Percentiles rank a stretch among this genome's conserved stretches.
phyloP scores from a whole-genome alignment of 2,888 invertebrate genomes.

The Globia sparganii region DNA sequence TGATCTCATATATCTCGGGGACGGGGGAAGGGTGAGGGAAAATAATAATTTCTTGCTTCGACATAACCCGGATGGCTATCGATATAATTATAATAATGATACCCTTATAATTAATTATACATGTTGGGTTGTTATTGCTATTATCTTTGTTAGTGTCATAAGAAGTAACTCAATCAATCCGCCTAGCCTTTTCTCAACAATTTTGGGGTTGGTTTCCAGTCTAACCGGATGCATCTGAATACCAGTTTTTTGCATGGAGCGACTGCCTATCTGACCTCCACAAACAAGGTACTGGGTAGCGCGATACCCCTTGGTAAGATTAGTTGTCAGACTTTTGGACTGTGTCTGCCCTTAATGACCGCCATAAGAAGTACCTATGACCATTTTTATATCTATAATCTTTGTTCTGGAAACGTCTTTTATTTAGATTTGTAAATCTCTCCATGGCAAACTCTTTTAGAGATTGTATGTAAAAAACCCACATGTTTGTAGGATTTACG shows the following conservation, averaged over 20 bases:
- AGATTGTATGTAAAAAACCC: neutral
- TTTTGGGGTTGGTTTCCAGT: neutral
- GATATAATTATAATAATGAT: constrained; percentile 18
- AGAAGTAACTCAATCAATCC: neutral
- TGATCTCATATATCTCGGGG: constrained; percentile 39
- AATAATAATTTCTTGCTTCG: constrained; percentile 36
- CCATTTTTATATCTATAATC: neutral
- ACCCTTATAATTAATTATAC: neutral
- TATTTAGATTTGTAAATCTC: neutral
- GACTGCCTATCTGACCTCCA: neutral
- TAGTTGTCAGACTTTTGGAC: neutral
- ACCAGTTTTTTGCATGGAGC: neutral
- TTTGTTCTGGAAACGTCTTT: neutral
- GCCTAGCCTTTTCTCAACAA: neutral
- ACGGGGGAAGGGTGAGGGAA: neutral
- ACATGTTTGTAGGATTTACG: neutral
- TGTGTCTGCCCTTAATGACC: neutral
- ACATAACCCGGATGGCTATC: constrained; percentile 7
- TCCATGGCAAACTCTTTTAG: neutral
- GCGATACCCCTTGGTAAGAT: neutral
- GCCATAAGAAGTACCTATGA: neutral
- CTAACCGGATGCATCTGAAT: neutral
- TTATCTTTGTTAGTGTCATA: neutral
- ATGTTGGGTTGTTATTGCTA: neutral
- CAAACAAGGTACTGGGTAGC: neutral